Evolutionary conservation across 2,888 invertebrate genomes (phyloP).

Genomic region (Rotaria macrura): DNA sequence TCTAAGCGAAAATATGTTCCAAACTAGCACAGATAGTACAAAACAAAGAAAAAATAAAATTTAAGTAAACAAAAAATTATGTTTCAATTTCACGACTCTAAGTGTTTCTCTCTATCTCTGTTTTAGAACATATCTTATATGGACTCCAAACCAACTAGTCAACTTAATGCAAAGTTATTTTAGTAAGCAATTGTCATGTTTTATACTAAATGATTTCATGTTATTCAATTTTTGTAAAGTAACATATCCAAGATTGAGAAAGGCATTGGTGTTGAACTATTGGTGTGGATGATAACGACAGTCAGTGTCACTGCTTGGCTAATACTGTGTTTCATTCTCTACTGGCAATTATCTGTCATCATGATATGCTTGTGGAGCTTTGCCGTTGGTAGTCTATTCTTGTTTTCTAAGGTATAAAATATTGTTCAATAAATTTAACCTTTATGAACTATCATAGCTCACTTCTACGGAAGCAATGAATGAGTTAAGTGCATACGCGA

Average conservation of each 20-base stretch:
- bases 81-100: too few relatives aligned
- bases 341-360: background rate
- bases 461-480: conserved; percentile 17
- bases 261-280: background rate
- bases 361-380: background rate
- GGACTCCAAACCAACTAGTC: background rate
- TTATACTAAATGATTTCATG: background rate
- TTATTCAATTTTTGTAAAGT: background rate
- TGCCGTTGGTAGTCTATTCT: background rate
- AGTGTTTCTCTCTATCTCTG: background rate
- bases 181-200: background rate
- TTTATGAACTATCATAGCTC: background rate
- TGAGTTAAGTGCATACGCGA: conserved; percentile 28
- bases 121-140: background rate
- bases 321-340: background rate
- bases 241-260: background rate
- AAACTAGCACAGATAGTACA: too few relatives aligned
- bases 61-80: too few relatives aligned
- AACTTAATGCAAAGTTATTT: background rate
- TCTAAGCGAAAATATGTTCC: too few relatives aligned
- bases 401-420: background rate
- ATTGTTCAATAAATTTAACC: too few relatives aligned
- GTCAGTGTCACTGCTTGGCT: background rate
- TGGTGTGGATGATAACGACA: background rate
- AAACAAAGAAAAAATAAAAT: too few relatives aligned